Evolutionary conservation across 2,888 invertebrate genomes (phyloP).

Genomic region (Metallyticus violacea): DNA sequence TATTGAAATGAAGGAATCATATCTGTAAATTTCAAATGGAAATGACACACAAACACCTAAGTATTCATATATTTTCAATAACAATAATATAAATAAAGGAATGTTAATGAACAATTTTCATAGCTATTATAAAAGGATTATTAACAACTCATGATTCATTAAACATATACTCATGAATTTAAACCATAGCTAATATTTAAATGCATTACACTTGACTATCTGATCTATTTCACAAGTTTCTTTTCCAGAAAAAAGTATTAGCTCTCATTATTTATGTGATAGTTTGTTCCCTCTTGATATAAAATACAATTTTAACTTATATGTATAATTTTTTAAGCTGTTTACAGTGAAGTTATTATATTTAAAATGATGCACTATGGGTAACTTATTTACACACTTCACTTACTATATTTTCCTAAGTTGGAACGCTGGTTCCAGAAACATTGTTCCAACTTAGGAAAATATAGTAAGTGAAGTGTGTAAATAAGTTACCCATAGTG

Average conservation of each 20-base stretch:
- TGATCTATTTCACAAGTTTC: neutral
- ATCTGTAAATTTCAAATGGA: too few species aligned
- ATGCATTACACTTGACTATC: neutral
- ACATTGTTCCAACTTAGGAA: too few species aligned
- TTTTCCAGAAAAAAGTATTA: neutral
- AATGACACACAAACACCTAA: neutral
- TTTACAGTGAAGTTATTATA: too few species aligned
- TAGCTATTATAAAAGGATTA: neutral
- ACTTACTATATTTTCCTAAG: too few species aligned
- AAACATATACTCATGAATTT: neutral
- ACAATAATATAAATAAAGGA: neutral
- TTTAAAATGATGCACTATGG: too few species aligned
- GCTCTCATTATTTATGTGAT: neutral
- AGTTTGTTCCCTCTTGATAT: neutral
- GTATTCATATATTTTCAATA: neutral
- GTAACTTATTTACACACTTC: too few species aligned
- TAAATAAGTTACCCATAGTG: too few species aligned
- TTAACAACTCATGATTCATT: neutral
- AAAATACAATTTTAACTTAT: neutral
- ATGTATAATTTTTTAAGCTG: too few species aligned
- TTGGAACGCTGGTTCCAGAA: too few species aligned
- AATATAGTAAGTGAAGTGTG: too few species aligned
- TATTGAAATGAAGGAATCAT: neutral
- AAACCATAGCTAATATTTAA: neutral
- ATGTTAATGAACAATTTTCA: neutral